phyloP scores from a whole-genome alignment of 92 coral and sea anemone genomes.

The Plumapathes pennacea region DNA sequence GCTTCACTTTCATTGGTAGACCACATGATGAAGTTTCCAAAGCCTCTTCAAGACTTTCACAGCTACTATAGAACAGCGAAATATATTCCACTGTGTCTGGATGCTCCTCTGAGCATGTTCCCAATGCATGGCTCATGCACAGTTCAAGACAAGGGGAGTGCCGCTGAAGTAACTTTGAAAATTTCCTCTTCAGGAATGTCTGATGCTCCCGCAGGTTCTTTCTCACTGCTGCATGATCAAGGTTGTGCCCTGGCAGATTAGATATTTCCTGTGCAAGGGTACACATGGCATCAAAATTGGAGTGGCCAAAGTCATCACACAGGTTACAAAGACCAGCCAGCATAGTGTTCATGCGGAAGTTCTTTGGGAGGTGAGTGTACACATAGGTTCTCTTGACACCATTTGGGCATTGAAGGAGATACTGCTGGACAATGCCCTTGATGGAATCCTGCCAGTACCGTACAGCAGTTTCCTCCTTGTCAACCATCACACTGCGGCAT shows the following conservation, averaged over 20 bases:
- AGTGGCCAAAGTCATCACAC: conserved; percentile 40
- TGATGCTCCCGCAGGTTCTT: conserved; percentile 12
- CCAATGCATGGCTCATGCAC: conserved; percentile 34
- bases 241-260: background rate
- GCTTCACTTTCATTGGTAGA: conserved; percentile 5
- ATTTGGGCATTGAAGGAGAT: conserved; percentile 45
- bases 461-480: conserved; percentile 34
- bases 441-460: conserved; percentile 49
- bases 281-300: conserved; percentile 40
- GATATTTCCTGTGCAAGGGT: conserved; percentile 13
- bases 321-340: conserved; percentile 55
- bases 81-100: conserved; percentile 12
- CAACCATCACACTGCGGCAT: conserved; percentile 39
- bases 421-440: conserved; percentile 33
- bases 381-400: conserved; percentile 51
- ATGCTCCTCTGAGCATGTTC: conserved; percentile 36
- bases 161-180: conserved; percentile 15
- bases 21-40: conserved; percentile 6
- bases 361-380: conserved; percentile 42
- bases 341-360: conserved; percentile 37
- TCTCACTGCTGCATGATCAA: background rate
- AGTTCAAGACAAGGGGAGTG: conserved; percentile 45
- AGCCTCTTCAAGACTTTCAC: conserved; percentile 2
- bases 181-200: conserved; percentile 36
- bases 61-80: conserved; percentile 18